Evolutionary conservation across 2,797 vertebrate genomes (phyloP), one percentile per base, ranked within the genome.

Genomic region (Tolypeutes matacus): DNA sequence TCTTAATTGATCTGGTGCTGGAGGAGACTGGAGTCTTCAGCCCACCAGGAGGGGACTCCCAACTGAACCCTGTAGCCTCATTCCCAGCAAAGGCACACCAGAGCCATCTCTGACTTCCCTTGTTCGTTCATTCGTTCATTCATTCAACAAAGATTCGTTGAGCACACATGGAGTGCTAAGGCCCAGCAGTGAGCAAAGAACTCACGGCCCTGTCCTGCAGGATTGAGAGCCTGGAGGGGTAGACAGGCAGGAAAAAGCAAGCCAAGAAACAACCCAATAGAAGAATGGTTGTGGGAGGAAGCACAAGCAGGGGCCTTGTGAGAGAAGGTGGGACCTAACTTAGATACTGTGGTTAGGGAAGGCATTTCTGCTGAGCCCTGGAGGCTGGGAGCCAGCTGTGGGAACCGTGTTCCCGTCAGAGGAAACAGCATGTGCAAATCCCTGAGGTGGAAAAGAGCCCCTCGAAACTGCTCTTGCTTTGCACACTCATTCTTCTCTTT

Each of bases 381-480:
- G 49, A 29, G 49, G 65, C 67, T 3, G 1, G 34, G 65, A 31
- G 10, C 14, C 29, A 12, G 56, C 39, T 1, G 15, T 17, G 13
- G 51, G 53, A 72, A 82, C 13, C 9, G 65, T 25, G n/a, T 81
- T 17, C 9, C 0, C 14, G 31, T 2, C 5, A 46, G 62, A 86
- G 56, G 83, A 83, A 91, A 39, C 12, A 53, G 51, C 65, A 3
- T 49, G 2, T 60, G 80, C 70, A 34, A 82, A 93, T 39, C 29
- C 39, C 27, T 27, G 13, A 62, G 58, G 14, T 12, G 6, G 51
- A 34, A 25, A 49, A 51, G 56, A 42, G 12, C 21, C n/a, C 56
- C 25, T 3, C 4, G 1, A 8, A 27, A 65, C 8, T 4, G 34
- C 20, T 36, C 21, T 20, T 0, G 0, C 7, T 21, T 12, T 14